A percentile compares a stretch with the other conserved stretches of the same genome.
Evolutionary conservation across 2,888 invertebrate genomes (phyloP).

Genomic region (Phania funesta): DNA sequence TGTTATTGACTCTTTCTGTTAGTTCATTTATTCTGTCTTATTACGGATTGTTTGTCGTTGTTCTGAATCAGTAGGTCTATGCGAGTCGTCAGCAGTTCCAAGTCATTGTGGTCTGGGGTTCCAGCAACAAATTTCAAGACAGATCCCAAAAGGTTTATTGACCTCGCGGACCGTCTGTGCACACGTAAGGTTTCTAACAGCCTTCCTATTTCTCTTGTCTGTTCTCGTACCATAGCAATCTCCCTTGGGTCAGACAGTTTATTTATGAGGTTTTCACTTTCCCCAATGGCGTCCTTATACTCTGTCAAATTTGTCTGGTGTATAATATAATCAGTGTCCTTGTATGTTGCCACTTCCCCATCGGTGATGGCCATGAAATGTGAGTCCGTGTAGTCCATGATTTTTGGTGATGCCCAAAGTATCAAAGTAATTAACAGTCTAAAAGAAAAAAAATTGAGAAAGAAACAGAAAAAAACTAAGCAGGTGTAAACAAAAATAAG

Average conservation of each 20-base stretch:
- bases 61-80: constrained; percentile 9
- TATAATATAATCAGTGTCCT: constrained; percentile 6
- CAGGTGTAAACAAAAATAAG: too few species aligned
- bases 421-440: neutral
- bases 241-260: too few species aligned
- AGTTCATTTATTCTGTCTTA: constrained; percentile 6
- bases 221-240: neutral
- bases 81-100: neutral
- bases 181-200: too few species aligned
- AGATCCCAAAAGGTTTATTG: too few species aligned
- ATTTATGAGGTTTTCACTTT: constrained; percentile 3
- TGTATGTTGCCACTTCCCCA: constrained; percentile 19
- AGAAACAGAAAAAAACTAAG: too few species aligned
- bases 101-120: neutral
- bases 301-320: too few species aligned
- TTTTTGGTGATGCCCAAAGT: constrained; percentile 21
- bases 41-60: neutral
- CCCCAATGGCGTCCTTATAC: neutral
- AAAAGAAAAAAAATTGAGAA: too few species aligned
- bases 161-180: too few species aligned
- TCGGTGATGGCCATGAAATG: constrained; percentile 24
- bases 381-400: constrained; percentile 25
- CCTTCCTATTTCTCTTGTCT: constrained; percentile 18
- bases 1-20: neutral
- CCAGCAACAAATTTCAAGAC: too few species aligned